Percentiles rank a stretch among this genome's conserved stretches.
Evolutionary conservation across 2,888 invertebrate genomes (phyloP).

Genomic region (Meghimatium bilineatum): DNA sequence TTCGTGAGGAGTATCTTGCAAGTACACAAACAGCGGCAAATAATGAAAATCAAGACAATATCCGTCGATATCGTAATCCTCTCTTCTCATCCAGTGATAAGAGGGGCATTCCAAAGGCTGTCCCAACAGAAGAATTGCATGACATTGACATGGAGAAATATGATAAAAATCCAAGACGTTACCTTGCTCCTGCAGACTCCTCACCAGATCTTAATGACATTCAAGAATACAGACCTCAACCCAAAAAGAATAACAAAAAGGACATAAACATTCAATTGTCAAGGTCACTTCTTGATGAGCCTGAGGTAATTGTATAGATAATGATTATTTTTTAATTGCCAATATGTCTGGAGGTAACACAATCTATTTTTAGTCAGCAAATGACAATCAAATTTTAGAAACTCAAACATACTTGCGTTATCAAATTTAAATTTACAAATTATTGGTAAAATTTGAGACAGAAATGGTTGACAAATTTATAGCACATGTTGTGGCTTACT

Average conservation of each 20-base stretch:
- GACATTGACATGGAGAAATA: slow-evolving; percentile 77
- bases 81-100: slow-evolving; percentile 82
- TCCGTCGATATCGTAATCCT: slow-evolving; percentile 87
- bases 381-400: slow-evolving; percentile 15
- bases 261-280: slow-evolving; percentile 68
- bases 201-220: slow-evolving; percentile 64
- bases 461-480: background rate
- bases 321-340: background rate
- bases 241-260: slow-evolving; percentile 65
- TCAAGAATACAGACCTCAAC: slow-evolving; percentile 59
- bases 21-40: slow-evolving; percentile 85
- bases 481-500: too few relatives aligned
- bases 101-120: slow-evolving; percentile 70
- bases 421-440: background rate
- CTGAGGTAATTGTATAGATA: slow-evolving; percentile 68
- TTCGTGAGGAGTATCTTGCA: slow-evolving; percentile 73
- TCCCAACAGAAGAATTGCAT: slow-evolving; percentile 80
- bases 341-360: background rate
- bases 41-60: slow-evolving; percentile 94
- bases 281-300: slow-evolving; percentile 54
- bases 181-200: slow-evolving; percentile 58
- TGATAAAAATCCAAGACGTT: slow-evolving; percentile 67
- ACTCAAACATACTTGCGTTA: background rate
- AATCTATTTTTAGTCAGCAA: slow-evolving; percentile 4
- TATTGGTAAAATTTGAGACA: background rate